phyloP scores from a whole-genome alignment of 2,113 vertebrate genomes.

The Clarias macrocephalus region DNA sequence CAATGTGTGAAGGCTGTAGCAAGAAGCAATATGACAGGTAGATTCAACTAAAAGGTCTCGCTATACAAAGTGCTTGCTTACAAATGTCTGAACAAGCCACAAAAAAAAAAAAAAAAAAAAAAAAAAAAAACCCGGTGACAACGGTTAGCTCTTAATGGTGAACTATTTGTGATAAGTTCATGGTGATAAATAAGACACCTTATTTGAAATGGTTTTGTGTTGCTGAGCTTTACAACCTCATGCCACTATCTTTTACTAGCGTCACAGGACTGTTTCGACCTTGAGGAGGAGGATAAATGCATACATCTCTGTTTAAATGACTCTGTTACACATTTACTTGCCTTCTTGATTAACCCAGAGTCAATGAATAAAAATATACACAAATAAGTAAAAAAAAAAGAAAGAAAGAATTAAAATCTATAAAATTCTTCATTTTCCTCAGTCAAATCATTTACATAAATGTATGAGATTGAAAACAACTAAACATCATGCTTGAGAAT shows the following conservation, averaged over 20 bases:
- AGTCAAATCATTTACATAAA: background rate
- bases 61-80: background rate
- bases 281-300: background rate
- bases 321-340: background rate
- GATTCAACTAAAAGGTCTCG: background rate
- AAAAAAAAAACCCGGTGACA: background rate
- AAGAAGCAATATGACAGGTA: background rate
- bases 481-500: background rate
- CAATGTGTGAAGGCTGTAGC: background rate
- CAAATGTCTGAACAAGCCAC: background rate
- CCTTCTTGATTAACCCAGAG: background rate
- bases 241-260: background rate
- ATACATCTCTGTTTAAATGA: background rate
- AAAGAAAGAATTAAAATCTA: background rate
- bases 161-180: background rate
- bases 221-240: background rate
- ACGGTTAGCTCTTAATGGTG: background rate
- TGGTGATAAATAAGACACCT: background rate
- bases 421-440: background rate
- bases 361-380: background rate
- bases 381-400: background rate
- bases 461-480: background rate
- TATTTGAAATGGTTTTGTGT: background rate
- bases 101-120: background rate
- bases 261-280: background rate